Evolutionary conservation across 2,888 invertebrate species (phyloP).

Genomic region (Cenopis cana): DNA sequence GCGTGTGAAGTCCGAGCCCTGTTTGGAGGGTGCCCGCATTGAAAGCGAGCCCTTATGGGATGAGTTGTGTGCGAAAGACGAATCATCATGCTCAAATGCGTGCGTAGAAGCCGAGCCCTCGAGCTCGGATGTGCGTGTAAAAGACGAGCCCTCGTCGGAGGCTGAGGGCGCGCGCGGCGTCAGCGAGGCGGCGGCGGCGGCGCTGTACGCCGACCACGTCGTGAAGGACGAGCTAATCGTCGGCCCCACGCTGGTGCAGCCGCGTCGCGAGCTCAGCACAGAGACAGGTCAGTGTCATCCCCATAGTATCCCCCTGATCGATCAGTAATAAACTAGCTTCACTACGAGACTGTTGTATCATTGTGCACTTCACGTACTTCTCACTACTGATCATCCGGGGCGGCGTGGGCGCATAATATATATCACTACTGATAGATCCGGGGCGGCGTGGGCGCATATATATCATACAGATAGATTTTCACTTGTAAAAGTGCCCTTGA

Average conservation of each 20-base stretch:
- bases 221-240: not conserved
- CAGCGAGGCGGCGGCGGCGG: not conserved
- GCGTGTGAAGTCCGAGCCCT: not conserved
- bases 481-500: too few species aligned
- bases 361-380: too few species aligned
- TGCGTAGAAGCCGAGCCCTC: not conserved
- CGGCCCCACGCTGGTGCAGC: not conserved
- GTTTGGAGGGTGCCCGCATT: not conserved
- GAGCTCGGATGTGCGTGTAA: not conserved
- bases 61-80: not conserved
- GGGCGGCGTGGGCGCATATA: too few species aligned
- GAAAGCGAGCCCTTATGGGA: not conserved
- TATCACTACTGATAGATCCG: too few species aligned
- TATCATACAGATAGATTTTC: too few species aligned
- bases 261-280: not conserved
- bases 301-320: too few species aligned
- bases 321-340: too few species aligned
- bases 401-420: too few species aligned
- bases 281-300: not conserved
- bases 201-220: not conserved
- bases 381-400: too few species aligned
- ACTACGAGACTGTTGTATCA: too few species aligned
- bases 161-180: too few species aligned
- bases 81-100: not conserved
- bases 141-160: not conserved